These are phyloP conservation scores for Henricia sp. DNA, from an alignment of 53 echinoderm and acorn worm species.

Conservation along the genomic window DNA sequence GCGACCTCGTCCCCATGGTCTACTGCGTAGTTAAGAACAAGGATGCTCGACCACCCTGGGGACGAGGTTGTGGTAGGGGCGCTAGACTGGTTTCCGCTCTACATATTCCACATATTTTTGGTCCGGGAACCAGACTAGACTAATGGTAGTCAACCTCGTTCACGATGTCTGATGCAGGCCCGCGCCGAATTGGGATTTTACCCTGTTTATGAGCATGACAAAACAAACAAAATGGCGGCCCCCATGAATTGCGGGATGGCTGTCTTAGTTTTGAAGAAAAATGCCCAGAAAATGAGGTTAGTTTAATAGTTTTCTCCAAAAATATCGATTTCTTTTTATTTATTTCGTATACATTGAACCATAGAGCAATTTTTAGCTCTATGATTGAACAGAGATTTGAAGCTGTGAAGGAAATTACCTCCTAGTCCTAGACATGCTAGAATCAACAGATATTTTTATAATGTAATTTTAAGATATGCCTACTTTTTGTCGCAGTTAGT, in stretches of 20 bases:
- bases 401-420: too few species aligned
- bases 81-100: constrained; percentile 12
- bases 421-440: too few species aligned
- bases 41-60: constrained; percentile 52
- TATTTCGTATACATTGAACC: too few species aligned
- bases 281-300: constrained; percentile 61
- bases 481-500: too few species aligned
- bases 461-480: too few species aligned
- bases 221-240: constrained; percentile 55
- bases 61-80: constrained; percentile 35
- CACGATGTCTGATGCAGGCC: not conserved
- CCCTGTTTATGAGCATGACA: not conserved
- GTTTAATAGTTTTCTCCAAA: not conserved
- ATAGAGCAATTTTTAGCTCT: too few species aligned
- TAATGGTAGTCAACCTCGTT: not conserved
- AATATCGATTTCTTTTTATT: too few species aligned
- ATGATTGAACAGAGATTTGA: too few species aligned
- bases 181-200: too few species aligned
- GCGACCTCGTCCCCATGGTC: too few species aligned
- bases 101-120: not conserved
- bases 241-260: constrained; percentile 1
- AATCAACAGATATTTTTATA: too few species aligned
- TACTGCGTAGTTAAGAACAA: constrained; percentile 39
- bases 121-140: not conserved
- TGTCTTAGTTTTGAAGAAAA: constrained; percentile 22